Percentiles rank a stretch among this genome's conserved stretches.
phyloP scores from a whole-genome alignment of 1,140 invertebrate species.

The Anthonomus grandis region DNA sequence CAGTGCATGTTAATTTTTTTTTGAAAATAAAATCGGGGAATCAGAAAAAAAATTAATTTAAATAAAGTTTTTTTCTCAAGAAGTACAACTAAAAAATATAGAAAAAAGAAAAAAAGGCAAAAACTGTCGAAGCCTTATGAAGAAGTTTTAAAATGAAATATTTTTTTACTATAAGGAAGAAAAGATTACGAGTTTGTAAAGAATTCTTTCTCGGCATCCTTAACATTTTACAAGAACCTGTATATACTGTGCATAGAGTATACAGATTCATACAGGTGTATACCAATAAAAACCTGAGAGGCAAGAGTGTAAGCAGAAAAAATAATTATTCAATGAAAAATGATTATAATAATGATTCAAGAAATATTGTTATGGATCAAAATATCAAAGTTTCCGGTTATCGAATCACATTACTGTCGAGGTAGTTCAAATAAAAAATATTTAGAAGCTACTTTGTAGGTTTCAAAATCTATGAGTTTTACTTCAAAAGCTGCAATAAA shows the following conservation, averaged over 20 bases:
- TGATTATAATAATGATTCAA: background rate
- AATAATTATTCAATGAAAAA: no score
- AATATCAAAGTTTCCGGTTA: no score
- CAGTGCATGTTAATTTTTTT: constrained; percentile 3
- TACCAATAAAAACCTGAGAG: constrained; percentile 4
- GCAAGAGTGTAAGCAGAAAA: constrained; percentile 3
- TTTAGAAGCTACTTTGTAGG: constrained; percentile 6
- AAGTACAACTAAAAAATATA: background rate
- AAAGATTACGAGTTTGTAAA: background rate
- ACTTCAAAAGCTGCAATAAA: no score
- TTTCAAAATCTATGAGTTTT: no score
- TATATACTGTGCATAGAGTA: background rate
- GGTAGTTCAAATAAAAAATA: constrained; percentile 2
- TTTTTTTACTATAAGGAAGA: constrained; percentile 1
- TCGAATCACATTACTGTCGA: constrained; percentile 1
- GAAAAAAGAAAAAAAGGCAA: background rate
- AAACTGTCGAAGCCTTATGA: background rate
- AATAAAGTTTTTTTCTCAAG: background rate
- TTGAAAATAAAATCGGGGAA: constrained; percentile 5
- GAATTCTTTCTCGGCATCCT: background rate
- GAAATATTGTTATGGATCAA: constrained; percentile 4
- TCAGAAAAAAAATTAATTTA: background rate
- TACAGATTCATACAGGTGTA: background rate
- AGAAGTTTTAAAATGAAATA: background rate
- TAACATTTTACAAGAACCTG: background rate